Evolutionary conservation across 2,888 invertebrate genomes (phyloP).

Genomic region (Hyppa rectilinea): DNA sequence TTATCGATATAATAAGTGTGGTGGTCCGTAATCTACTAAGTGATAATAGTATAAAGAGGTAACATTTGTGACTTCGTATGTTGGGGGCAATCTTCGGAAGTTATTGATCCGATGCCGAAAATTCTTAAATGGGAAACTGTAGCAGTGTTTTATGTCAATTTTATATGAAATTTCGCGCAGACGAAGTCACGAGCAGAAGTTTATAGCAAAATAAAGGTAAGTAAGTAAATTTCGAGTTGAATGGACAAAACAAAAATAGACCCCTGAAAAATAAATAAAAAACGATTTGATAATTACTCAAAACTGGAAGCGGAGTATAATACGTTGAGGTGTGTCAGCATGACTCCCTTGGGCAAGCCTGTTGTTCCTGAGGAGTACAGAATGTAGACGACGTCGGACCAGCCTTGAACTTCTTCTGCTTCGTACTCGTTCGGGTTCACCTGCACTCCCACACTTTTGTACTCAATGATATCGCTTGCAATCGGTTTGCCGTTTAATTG

Average conservation of each 20-base stretch:
- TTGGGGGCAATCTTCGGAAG: neutral
- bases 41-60: neutral
- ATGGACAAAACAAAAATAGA: neutral
- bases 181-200: neutral
- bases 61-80: neutral
- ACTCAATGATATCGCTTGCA: conserved; percentile 62
- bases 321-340: conserved; percentile 91
- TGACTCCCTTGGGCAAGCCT: conserved; percentile 94
- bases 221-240: neutral
- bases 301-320: conserved; percentile 89
- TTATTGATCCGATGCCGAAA: too few relatives aligned
- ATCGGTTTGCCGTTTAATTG: conserved; percentile 90
- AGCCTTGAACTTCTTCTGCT: conserved; percentile 70
- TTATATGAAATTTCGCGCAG: neutral
- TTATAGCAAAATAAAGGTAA: neutral
- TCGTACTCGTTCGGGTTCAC: conserved; percentile 66
- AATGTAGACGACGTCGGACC: conserved; percentile 78
- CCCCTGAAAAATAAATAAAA: neutral
- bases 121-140: neutral
- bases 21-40: too few relatives aligned
- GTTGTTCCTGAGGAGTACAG: conserved; percentile 93
- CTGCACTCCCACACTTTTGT: conserved; percentile 58
- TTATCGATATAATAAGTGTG: too few relatives aligned
- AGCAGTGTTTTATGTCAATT: neutral
- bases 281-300: conserved; percentile 70